Conservation (phyloP, 2,888 invertebrate genomes). For the Dromius quadrimaculatus region DNA sequence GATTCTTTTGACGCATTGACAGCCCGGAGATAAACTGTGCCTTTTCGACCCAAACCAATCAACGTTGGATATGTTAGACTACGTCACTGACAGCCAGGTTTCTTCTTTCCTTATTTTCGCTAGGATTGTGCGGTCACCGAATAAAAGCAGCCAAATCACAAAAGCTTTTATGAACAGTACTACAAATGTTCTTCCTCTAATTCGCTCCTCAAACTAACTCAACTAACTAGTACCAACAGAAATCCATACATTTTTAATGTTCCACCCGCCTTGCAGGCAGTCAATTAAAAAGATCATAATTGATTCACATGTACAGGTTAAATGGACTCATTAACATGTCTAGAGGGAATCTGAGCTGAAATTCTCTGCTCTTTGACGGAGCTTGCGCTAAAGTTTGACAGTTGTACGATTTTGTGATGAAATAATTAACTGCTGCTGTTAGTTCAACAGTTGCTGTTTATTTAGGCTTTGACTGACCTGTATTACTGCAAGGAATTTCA, state of each 20-base stretch:
- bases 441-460: slow-evolving; percentile 31
- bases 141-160: neutral
- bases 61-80: slow-evolving; percentile 34
- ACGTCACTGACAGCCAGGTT: neutral
- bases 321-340: slow-evolving; percentile 37
- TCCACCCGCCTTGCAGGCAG: neutral
- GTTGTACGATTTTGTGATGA: slow-evolving; percentile 39
- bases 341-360: slow-evolving; percentile 13
- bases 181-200: too few species aligned
- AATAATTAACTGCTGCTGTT: slow-evolving; percentile 39
- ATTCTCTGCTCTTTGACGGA: slow-evolving; percentile 1
- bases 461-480: slow-evolving; percentile 12
- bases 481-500: slow-evolving; percentile 9
- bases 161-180: too few species aligned
- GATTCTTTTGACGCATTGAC: slow-evolving; percentile 46
- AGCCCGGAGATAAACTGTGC: slow-evolving; percentile 40
- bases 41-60: slow-evolving; percentile 40
- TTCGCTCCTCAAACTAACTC: too few species aligned
- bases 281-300: slow-evolving; percentile 37
- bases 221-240: too few species aligned
- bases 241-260: slow-evolving; percentile 14
- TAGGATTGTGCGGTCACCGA: slow-evolving; percentile 5
- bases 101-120: neutral
- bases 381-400: slow-evolving; percentile 33
- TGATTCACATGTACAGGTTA: slow-evolving; percentile 39